Conservation (phyloP, 1,140 invertebrate genomes). For the Hestina assimilis region DNA sequence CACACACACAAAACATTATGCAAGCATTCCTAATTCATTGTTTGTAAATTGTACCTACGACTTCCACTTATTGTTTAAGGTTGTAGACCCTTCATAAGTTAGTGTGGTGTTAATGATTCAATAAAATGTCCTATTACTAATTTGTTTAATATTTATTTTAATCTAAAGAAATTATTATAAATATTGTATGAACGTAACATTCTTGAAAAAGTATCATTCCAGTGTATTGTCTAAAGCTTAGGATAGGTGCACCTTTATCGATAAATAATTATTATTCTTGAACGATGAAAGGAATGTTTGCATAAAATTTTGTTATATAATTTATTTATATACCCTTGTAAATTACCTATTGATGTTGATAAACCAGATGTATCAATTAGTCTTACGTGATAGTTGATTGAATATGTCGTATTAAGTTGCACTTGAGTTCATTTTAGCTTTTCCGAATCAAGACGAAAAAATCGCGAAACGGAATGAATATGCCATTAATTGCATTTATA, state of each 20-base stretch:
- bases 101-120: conserved; percentile 40
- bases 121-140: conserved; percentile 40
- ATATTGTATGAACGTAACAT: conserved; percentile 68
- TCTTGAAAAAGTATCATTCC: conserved; percentile 76
- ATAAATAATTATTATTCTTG: conserved; percentile 45
- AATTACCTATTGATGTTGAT: conserved; percentile 45
- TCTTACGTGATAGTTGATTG: conserved; percentile 39
- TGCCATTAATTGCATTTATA: conserved; percentile 77
- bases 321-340: conserved; percentile 56
- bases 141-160: conserved; percentile 44
- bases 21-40: conserved; percentile 44
- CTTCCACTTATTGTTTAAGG: conserved; percentile 48
- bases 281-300: conserved; percentile 44
- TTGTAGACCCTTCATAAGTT: conserved; percentile 41
- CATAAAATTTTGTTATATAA: conserved; percentile 65
- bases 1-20: conserved; percentile 53
- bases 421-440: conserved; percentile 40
- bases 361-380: conserved; percentile 41
- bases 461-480: conserved; percentile 50
- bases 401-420: conserved; percentile 23
- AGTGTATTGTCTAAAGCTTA: conserved; percentile 72
- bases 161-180: conserved; percentile 51
- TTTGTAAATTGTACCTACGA: conserved; percentile 39
- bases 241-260: conserved; percentile 63
- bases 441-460: conserved; percentile 33